Percentiles rank a stretch among this genome's conserved stretches.
These are phyloP conservation scores for Lepeophtheirus nordmannii DNA, from an alignment of 2,888 invertebrate genomes.

Conservation along the genomic window DNA sequence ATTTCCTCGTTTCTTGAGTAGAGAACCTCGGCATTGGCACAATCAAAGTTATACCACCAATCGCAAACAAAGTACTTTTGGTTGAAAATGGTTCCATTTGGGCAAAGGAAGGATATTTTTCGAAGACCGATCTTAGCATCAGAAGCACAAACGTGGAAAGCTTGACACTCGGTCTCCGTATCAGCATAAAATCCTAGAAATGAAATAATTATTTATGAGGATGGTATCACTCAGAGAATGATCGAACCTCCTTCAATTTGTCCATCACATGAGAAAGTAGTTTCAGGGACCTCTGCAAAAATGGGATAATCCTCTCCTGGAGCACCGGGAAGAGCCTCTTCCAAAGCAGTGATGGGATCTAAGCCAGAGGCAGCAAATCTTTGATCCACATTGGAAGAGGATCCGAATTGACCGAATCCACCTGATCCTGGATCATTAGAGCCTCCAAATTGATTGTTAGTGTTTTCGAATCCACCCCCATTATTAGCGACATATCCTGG, in stretches of 20 bases:
- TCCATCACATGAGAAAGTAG: constrained; percentile 27
- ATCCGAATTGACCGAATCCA: too few relatives aligned
- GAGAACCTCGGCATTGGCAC: not conserved
- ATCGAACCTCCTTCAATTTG: constrained; percentile 11
- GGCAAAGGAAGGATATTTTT: not conserved
- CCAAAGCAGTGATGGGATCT: too few relatives aligned
- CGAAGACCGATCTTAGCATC: not conserved
- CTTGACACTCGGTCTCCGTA: not conserved
- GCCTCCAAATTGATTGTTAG: too few relatives aligned
- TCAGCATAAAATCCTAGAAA: not conserved
- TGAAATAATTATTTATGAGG: too few relatives aligned
- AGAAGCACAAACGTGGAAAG: not conserved
- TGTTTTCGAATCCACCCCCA: too few relatives aligned
- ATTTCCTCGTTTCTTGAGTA: too few relatives aligned
- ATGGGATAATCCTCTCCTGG: constrained; percentile 28
- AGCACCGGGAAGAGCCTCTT: constrained; percentile 21
- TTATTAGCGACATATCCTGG: too few relatives aligned
- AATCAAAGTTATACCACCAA: not conserved
- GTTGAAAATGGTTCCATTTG: not conserved
- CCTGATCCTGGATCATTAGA: too few relatives aligned
- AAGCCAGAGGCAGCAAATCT: too few relatives aligned
- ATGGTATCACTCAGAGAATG: too few relatives aligned
- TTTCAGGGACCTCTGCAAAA: constrained; percentile 27
- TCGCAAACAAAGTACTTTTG: not conserved
- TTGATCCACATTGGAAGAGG: too few relatives aligned